Percentiles rank a stretch among this genome's conserved stretches.
phyloP scores from a whole-genome alignment of 35 echinoderm and acorn worm genomes.

The Lytechinus variegatus region DNA sequence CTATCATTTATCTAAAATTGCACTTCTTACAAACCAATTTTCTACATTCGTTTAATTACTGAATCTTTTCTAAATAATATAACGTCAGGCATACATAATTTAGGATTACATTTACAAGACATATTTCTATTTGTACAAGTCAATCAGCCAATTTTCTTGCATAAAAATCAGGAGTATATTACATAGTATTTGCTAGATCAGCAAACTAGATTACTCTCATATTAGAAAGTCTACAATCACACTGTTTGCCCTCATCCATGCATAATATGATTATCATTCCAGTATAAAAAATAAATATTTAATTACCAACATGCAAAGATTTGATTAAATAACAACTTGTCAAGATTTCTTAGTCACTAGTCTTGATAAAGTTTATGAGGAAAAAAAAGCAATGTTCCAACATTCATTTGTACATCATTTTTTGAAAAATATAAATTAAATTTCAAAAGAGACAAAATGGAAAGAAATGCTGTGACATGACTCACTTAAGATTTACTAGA shows the following conservation, averaged over 20 bases:
- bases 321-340: not conserved
- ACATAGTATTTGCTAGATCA: not conserved
- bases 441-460: not conserved
- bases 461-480: not conserved
- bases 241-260: not conserved
- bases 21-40: not conserved
- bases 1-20: not conserved
- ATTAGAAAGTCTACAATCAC: not conserved
- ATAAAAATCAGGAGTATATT: not conserved
- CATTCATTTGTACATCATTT: not conserved
- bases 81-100: not conserved
- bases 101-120: not conserved
- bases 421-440: conserved; percentile 8
- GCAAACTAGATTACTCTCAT: not conserved
- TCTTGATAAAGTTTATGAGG: not conserved
- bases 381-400: not conserved
- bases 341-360: not conserved
- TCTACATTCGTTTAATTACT: not conserved
- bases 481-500: not conserved
- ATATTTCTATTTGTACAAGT: not conserved
- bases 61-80: not conserved
- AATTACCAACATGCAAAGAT: not conserved
- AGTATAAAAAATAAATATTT: conserved; percentile 16
- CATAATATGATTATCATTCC: not conserved
- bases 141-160: not conserved